phyloP scores from a whole-genome alignment of 1,140 invertebrate genomes.

The Caenorhabditis elegans region DNA sequence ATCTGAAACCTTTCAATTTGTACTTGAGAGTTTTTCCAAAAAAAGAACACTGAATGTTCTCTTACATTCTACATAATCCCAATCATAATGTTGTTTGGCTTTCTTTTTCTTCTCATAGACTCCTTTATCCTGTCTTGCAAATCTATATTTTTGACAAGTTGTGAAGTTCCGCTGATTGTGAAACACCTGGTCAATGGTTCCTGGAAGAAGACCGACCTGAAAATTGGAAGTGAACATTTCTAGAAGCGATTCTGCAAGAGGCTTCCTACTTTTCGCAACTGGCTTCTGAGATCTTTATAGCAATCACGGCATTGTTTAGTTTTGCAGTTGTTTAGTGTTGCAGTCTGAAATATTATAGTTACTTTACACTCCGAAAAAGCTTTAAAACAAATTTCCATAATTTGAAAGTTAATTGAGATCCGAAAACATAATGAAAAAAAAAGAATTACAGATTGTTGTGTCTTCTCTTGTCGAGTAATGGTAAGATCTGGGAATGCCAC shows the following conservation, averaged over 20 bases:
- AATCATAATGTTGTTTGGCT: slow-evolving; percentile 13
- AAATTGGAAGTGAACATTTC: not conserved
- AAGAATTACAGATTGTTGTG: not conserved
- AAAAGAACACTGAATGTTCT: not conserved
- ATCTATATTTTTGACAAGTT: slow-evolving; percentile 9
- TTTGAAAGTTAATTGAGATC: too few species aligned
- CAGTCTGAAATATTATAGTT: too few species aligned
- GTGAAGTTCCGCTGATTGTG: slow-evolving; percentile 5
- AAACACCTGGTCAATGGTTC: not conserved
- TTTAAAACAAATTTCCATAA: too few species aligned
- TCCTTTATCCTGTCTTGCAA: slow-evolving; percentile 16
- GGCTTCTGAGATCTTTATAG: not conserved
- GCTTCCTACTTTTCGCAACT: not conserved
- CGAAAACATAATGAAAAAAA: too few species aligned
- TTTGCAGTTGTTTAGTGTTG: slow-evolving; percentile 13
- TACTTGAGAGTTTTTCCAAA: too few species aligned
- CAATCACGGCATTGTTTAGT: slow-evolving; percentile 21
- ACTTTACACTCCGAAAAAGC: too few species aligned
- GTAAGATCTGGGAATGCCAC: slow-evolving; percentile 30
- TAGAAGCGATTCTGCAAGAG: not conserved
- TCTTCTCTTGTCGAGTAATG: not conserved
- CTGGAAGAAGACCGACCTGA: not conserved
- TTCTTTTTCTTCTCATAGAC: slow-evolving; percentile 27
- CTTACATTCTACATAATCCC: slow-evolving; percentile 6
- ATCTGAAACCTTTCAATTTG: slow-evolving; percentile 21